A percentile compares a stretch with the other conserved stretches of the same genome.
phyloP scores from a whole-genome alignment of 92 coral and sea anemone species.

The Epizoanthus rinbou region DNA sequence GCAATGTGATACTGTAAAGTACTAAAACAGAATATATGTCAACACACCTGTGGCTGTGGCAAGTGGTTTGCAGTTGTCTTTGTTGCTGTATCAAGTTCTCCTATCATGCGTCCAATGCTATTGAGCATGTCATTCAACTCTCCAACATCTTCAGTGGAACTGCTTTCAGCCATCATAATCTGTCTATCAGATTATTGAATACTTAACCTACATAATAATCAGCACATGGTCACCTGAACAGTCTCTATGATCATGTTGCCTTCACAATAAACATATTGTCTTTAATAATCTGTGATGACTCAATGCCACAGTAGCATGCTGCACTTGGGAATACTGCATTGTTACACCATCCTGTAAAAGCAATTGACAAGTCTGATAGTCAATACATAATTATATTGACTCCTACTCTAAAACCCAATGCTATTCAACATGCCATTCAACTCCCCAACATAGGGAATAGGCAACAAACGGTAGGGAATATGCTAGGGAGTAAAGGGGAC shows the following conservation, averaged over 20 bases:
- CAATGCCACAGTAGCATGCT: background rate
- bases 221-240: background rate
- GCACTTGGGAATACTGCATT: background rate
- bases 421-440: too few relatives aligned
- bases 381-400: too few relatives aligned
- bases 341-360: constrained; percentile 10
- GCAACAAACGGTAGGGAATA: too few relatives aligned
- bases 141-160: constrained; percentile 23
- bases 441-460: too few relatives aligned
- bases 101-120: constrained; percentile 71
- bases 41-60: constrained; percentile 9
- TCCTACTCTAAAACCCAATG: too few relatives aligned
- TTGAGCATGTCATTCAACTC: constrained; percentile 64
- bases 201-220: background rate
- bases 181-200: background rate
- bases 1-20: too few relatives aligned
- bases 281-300: background rate
- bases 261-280: background rate
- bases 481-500: too few relatives aligned
- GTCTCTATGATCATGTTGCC: background rate
- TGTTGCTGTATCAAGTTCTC: constrained; percentile 65
- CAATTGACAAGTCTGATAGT: background rate
- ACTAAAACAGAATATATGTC: background rate
- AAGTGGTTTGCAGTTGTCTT: background rate
- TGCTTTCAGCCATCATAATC: constrained; percentile 8